Evolutionary conservation across 1,140 invertebrate species (phyloP).

Genomic region (Heliconius himera): DNA sequence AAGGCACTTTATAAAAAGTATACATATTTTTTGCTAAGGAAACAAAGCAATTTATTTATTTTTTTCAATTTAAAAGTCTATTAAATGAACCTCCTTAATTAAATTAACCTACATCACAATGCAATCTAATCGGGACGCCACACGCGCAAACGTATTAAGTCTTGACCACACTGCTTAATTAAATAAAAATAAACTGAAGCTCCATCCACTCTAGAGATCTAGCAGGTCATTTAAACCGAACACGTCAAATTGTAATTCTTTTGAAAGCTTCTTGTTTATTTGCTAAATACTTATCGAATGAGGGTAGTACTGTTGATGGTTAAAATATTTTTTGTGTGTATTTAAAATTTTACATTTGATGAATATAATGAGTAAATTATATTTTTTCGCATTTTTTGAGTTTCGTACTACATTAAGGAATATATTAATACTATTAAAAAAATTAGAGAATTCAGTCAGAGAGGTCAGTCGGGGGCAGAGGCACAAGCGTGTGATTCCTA

Average conservation of each 20-base stretch:
- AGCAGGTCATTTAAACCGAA: neutral
- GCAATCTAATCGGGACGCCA: slow-evolving; percentile 18
- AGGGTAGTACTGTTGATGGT: neutral
- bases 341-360: too few species aligned
- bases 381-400: too few species aligned
- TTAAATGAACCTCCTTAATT: neutral
- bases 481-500: too few species aligned
- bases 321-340: too few species aligned
- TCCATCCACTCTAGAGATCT: neutral
- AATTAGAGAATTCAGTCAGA: too few species aligned
- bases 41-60: neutral
- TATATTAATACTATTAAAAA: too few species aligned
- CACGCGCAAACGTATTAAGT: slow-evolving; percentile 26
- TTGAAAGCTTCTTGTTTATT: neutral
- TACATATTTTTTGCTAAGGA: too few species aligned
- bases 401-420: too few species aligned
- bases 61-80: slow-evolving; percentile 10
- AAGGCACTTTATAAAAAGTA: neutral
- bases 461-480: too few species aligned
- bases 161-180: slow-evolving; percentile 21
- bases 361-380: too few species aligned
- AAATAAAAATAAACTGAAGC: slow-evolving; percentile 18
- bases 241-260: slow-evolving; percentile 3
- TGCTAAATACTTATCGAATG: neutral
- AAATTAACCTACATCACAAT: slow-evolving; percentile 26